Conservation (phyloP, 2,113 vertebrate genomes). For the Actenoides hombroni region DNA sequence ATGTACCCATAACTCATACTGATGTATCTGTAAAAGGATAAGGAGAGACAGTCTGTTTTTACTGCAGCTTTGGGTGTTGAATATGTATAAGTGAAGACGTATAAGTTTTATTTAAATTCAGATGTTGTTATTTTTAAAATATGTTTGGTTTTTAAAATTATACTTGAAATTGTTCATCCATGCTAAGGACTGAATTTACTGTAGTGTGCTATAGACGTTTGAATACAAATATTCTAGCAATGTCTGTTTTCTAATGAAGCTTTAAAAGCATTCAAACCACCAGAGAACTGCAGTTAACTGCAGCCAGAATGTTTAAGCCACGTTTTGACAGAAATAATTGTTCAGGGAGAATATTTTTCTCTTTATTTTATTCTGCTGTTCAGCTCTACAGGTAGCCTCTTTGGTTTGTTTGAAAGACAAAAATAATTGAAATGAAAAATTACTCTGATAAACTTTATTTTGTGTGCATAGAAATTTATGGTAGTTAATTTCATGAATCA, state of each 20-base stretch:
- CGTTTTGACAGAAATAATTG: constrained; percentile 25
- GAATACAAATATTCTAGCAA: neutral
- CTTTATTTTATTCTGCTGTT: neutral
- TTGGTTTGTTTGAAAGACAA: neutral
- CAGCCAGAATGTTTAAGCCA: constrained; percentile 26
- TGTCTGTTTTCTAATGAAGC: constrained; percentile 26
- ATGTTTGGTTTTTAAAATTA: rapidly evolving
- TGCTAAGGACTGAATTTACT: neutral
- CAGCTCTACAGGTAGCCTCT: neutral
- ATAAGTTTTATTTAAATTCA: constrained; percentile 15
- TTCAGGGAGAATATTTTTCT: neutral
- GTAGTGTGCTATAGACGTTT: neutral
- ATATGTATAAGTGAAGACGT: neutral
- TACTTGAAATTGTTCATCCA: neutral
- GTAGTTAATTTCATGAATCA: neutral
- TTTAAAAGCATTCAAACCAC: constrained; percentile 49
- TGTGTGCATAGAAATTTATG: neutral
- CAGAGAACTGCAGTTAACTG: constrained; percentile 26
- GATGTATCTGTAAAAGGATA: neutral
- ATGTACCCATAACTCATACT: neutral
- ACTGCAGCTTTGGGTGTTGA: neutral
- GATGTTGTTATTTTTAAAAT: constrained; percentile 14
- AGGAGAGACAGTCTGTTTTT: neutral
- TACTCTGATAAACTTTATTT: neutral
- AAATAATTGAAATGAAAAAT: neutral